Evolutionary conservation across 2,113 vertebrate genomes (phyloP).

Genomic region (Solea solea): DNA sequence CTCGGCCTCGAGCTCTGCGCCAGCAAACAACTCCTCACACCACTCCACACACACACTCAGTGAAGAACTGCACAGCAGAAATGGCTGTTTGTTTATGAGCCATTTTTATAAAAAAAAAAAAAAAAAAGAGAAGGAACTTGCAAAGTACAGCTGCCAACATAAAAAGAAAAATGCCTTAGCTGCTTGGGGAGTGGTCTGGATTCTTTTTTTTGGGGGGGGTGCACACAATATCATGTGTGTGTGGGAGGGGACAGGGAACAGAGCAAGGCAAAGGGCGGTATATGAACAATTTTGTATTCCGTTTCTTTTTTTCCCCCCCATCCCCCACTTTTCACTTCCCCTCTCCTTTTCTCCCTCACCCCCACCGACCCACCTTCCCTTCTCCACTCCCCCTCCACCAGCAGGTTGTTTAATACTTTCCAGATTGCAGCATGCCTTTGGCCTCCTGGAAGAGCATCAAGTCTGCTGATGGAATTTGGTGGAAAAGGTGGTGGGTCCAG

Average conservation of each 20-base stretch:
- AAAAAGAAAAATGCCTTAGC: constrained; percentile 47
- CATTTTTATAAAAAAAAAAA: constrained; percentile 1
- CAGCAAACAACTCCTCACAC: constrained; percentile 39
- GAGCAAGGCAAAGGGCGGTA: constrained; percentile 59
- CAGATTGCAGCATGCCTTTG: constrained; percentile 80
- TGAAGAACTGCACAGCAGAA: constrained; percentile 46
- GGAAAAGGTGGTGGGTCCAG: constrained; percentile 66
- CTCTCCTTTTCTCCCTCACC: constrained; percentile 1
- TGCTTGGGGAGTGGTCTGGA: constrained; percentile 63
- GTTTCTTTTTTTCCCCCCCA: constrained; percentile 58
- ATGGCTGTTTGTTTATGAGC: constrained; percentile 63
- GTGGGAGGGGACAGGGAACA: constrained; percentile 48
- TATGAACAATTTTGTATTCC: constrained; percentile 76
- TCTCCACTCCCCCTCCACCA: constrained; percentile 56
- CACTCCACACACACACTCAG: background rate
- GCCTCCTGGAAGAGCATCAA: constrained; percentile 73
- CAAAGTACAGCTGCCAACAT: constrained; percentile 51
- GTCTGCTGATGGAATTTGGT: constrained; percentile 81
- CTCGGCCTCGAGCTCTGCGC: constrained; percentile 31
- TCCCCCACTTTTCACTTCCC: constrained; percentile 50
- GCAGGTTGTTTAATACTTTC: constrained; percentile 86
- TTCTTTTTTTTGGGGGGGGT: constrained; percentile 23
- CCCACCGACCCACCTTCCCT: constrained; percentile 27
- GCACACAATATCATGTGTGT: constrained; percentile 9
- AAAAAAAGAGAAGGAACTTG: constrained; percentile 23